These are phyloP conservation scores for Yponomeuta plumbellus DNA, from an alignment of 2,888 invertebrate species.

Conservation along the genomic window DNA sequence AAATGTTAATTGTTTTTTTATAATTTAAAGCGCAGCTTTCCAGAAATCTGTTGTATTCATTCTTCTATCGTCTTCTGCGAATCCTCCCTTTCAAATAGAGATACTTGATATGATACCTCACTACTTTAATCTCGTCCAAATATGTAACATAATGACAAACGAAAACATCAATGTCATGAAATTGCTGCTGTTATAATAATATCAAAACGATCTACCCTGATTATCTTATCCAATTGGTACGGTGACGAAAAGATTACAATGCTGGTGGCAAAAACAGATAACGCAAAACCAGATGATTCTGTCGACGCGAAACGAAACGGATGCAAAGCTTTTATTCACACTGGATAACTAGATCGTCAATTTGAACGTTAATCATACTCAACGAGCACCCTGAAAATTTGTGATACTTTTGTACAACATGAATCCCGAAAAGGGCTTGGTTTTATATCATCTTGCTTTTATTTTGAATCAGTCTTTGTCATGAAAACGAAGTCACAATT, in stretches of 20 bases:
- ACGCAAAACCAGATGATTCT: background rate
- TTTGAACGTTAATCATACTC: conserved; percentile 15
- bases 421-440: no score
- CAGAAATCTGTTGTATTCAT: no score
- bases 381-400: background rate
- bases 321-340: conserved; percentile 11
- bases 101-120: no score
- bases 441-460: background rate
- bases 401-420: no score
- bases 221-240: background rate
- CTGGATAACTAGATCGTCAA: conserved; percentile 14
- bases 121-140: no score
- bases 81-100: no score
- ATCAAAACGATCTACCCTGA: background rate
- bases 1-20: no score
- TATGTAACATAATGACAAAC: no score
- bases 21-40: no score
- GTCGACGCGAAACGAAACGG: conserved; percentile 8
- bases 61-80: no score
- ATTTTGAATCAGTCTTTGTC: no score
- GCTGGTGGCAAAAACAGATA: background rate
- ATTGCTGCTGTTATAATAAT: background rate
- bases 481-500: no score
- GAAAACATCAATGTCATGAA: background rate
- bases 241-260: background rate